These are phyloP conservation scores for Siniperca chuatsi DNA, from an alignment of 2,113 vertebrate species.

Conservation along the genomic window DNA sequence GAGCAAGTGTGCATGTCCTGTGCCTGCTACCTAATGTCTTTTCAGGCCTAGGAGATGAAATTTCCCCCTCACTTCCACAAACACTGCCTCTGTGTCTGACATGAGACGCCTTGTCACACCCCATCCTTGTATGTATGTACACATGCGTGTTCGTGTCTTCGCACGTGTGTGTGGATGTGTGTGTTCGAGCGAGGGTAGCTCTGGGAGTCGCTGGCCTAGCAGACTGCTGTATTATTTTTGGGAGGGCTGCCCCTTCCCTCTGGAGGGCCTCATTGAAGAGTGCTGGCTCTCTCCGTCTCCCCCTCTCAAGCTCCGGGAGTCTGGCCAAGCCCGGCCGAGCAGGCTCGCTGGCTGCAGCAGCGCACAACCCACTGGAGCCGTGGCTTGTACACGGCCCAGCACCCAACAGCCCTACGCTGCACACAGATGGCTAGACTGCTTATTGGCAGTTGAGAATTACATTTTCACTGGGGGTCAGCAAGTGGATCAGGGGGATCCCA, in stretches of 20 bases:
- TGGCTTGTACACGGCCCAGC: conserved; percentile 55
- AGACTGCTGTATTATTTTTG: conserved; percentile 83
- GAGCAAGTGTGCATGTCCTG: conserved; percentile 28
- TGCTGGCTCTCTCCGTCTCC: conserved; percentile 75
- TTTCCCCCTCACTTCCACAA: conserved; percentile 6
- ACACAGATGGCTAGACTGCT: conserved; percentile 69
- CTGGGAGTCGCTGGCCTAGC: conserved; percentile 65
- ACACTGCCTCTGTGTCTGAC: conserved; percentile 8
- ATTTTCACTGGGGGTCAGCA: conserved; percentile 67
- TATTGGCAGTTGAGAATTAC: conserved; percentile 58
- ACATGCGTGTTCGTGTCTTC: conserved; percentile 33
- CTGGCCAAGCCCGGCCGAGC: conserved; percentile 73
- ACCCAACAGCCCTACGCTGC: conserved; percentile 53
- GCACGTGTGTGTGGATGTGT: conserved; percentile 5
- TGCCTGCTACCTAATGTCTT: conserved; percentile 20
- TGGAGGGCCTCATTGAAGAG: conserved; percentile 84
- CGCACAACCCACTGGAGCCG: conserved; percentile 55
- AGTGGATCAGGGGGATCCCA: conserved; percentile 61
- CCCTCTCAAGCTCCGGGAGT: conserved; percentile 81
- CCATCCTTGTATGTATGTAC: conserved; percentile 21
- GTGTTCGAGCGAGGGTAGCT: conserved; percentile 37
- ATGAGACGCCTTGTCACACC: conserved; percentile 25
- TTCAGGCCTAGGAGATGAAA: conserved; percentile 19
- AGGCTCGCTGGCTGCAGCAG: conserved; percentile 54
- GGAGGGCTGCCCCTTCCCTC: conserved; percentile 81